Evolutionary conservation across 2,113 vertebrate species (phyloP), one percentile per base, ranked within the genome.

Genomic region (Formicarius rufipectus): DNA sequence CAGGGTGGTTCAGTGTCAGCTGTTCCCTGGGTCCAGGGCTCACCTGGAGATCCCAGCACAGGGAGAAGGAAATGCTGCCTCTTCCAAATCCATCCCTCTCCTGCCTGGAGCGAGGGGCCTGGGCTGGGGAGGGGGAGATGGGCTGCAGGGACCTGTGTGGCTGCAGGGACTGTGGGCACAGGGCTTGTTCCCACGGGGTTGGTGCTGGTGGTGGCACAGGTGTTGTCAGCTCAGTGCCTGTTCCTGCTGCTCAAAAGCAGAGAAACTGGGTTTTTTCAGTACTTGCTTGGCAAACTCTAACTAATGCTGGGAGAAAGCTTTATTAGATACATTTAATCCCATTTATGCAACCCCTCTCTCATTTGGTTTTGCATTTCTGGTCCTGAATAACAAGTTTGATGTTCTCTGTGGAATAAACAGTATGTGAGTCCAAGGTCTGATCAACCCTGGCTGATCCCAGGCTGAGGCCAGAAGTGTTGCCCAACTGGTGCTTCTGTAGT

Each of bases 111-210:
- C 2, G 27, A 17, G 50, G 49, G 37, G 42, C 5, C 1, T 11
- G 35, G 0, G 3, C 0, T 2, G 23, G 7, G 35, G 62, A 56
- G 52, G 14, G n/a, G n/a, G n/a, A n/a, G n/a, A n/a, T n/a, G n/a
- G n/a, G n/a, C n/a, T n/a, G 50, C 50, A 8, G 28, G 50, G 21
- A 16, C n/a, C 35, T 18, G 50, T 9, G 1, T 18, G 44, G 42
- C 7, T 44, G 56, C 69, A 66, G 73, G n/a, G 28, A 0, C 2
- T 0, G 14, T 24, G 0, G 2, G 31, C 28, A 5, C 1, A 1
- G 39, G 82, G 11, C 78, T 67, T 2, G 13, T 30, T 21, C 5
- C 64, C 30, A 4, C 33, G 1, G 4, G 18, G 13, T 5, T 31
- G 9, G 7, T 42, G 13, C 15, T 89, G 39, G 7, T 1, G 4